Evolutionary conservation across 1,140 invertebrate species (phyloP), one percentile per base, ranked within the genome.

Genomic region (Drosophila ohnishii): DNA sequence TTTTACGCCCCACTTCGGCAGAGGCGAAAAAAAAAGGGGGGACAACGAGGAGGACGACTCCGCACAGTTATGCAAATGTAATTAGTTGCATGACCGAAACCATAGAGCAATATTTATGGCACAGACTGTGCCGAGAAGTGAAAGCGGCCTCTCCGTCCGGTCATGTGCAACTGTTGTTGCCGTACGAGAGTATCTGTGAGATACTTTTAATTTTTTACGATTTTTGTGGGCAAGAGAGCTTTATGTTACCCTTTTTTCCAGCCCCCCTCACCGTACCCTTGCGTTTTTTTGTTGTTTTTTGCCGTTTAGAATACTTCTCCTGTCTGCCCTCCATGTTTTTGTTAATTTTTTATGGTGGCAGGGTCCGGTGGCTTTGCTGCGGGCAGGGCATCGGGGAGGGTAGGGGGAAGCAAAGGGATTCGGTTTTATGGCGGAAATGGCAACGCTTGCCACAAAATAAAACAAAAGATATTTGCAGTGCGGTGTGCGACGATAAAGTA

Each of bases 51-150:
- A 25, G 62, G 30, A 50, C 35, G 51, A 39, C 71, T 47, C 71
- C 66, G 55, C 73, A 78, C 75, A 78, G 76, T 78, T 78, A 86
- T 86, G 83, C 83, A 86, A 86, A 86, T 86, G 83, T 86, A 87
- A 86, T 86, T 86, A 86, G 83, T 86, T 86, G 79, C 83, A 87
- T 79, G 83, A 82, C 78, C 82, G 78, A 82, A 81, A 85, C 82
- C 82, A 86, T 83, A 87, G 83, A 87, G 83, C 79, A 86, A 86
- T 86, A 87, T 86, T 87, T 87, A 86, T 86, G 83, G 79, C 79
- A 70, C 75, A 82, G 62, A 79, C 79, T 86, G 82, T 82, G 63
- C 45, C 75, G 64, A 80, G 71, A 80, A 80, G 78, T 64, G 78
- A 80, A 80, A 82, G 67, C 66, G 67, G 51, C 69, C 69, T 71